These are phyloP conservation scores for Xanthorhoe spadicearia DNA, from an alignment of 2,888 invertebrate genomes.

Conservation along the genomic window DNA sequence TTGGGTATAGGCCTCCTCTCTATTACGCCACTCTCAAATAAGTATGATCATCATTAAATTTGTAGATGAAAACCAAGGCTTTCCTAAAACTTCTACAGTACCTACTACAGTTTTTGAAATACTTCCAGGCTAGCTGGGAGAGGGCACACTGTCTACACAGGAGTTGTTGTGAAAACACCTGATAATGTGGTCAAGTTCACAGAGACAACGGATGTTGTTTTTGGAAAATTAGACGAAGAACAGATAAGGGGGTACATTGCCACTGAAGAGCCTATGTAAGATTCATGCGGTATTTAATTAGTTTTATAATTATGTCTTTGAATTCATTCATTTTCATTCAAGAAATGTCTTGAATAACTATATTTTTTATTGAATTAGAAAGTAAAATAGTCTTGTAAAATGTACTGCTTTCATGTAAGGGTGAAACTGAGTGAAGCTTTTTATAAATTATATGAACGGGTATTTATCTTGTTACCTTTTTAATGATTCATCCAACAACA, in stretches of 20 bases:
- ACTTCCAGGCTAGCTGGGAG: constrained; percentile 88
- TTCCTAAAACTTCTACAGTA: not conserved
- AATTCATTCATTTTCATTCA: not conserved
- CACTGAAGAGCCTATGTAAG: constrained; percentile 95
- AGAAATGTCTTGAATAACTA: not conserved
- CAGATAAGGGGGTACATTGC: constrained; percentile 93
- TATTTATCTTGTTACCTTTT: too few species aligned
- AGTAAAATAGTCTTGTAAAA: too few species aligned
- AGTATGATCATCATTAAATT: too few species aligned
- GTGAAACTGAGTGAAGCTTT: too few species aligned
- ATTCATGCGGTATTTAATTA: not conserved
- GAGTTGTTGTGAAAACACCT: constrained; percentile 90
- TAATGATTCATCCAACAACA: too few species aligned
- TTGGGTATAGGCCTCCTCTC: too few species aligned
- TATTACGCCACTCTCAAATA: too few species aligned
- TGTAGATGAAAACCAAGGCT: too few species aligned
- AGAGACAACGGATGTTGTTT: constrained; percentile 92
- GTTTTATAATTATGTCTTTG: not conserved
- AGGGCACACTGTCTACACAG: constrained; percentile 93
- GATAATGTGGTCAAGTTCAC: constrained; percentile 88
- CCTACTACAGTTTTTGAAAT: not conserved
- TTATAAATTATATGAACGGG: too few species aligned
- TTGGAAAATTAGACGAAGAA: constrained; percentile 89
- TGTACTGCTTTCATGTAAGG: too few species aligned
- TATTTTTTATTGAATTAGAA: not conserved